Base-by-base conservation (phyloP, 1,140 invertebrate genomes). In the Panulirus ornatus region DNA sequence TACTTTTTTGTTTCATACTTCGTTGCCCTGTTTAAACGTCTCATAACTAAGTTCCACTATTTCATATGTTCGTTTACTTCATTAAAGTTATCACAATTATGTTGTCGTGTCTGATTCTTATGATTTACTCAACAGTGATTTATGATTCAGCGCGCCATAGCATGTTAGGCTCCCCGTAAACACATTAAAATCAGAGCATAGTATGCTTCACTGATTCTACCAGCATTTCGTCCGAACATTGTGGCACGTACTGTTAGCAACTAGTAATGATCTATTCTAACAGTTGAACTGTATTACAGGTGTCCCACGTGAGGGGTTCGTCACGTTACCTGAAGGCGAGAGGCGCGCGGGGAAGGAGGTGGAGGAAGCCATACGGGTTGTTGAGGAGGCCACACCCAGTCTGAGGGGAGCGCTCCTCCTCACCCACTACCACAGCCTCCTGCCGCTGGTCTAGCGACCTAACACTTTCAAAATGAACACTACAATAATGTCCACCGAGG, bases 311-410 rank as follows among this genome's bases (percentile, higher is more conserved):
- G 44, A 47, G n/a, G 70, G 70, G 2, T 11, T 16, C 6, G 44
- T 8, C 36, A 47, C 16, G 44, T n/a, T 27, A 3, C 0, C 40
- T 11, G 40, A 79, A 19, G 40, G 44, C 42, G 11, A 47, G 0
- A 36, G 34, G n/a, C n/a, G 27, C 14, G 36, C 38, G 47, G 47
- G 9, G n/a, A 51, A 58, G 34, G 51, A 51, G 19, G 79, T 30
- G 14, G n/a, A 82, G 51, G 83, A 85, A 22, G 83, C 83, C 9
- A 27, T 19, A 16, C 75, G 83, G 83, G 58, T 85, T 16, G n/a
- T 85, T 27, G 19, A 51, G 58, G 66, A 85, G 66, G 83, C 83
- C 30, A 73, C 66, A 9, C 83, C 83, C 3, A 40, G 66, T 11
- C 66, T 85, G 66, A 47, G 27, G 44, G 83, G 36, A 34, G 40